phyloP scores from a whole-genome alignment of 2,888 invertebrate species.

The Itoplectis maculator region DNA sequence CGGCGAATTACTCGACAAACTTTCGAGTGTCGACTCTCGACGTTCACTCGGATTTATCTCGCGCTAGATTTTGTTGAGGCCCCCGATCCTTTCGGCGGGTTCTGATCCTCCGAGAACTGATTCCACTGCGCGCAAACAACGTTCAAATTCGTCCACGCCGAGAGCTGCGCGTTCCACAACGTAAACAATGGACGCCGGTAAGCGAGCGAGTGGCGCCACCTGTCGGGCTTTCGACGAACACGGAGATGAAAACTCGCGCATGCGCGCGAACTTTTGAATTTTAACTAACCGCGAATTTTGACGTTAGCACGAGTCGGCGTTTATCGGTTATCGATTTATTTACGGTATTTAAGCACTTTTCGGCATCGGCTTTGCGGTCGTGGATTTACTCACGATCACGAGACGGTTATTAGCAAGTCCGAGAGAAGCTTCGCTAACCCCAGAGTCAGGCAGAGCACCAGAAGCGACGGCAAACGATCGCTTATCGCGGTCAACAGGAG shows the following conservation, averaged over 20 bases:
- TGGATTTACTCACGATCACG: not conserved
- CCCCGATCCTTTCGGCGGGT: not conserved
- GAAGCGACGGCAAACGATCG: constrained; percentile 21
- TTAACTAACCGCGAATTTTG: constrained; percentile 2
- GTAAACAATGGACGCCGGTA: constrained; percentile 49
- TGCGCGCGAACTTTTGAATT: constrained; percentile 16
- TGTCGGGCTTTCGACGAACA: constrained; percentile 21
- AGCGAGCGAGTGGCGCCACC: constrained; percentile 54
- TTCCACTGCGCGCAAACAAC: constrained; percentile 24
- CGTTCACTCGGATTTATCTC: not conserved
- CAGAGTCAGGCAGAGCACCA: constrained; percentile 8
- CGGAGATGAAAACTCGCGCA: constrained; percentile 36
- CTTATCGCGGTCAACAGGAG: constrained; percentile 28
- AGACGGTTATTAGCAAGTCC: not conserved
- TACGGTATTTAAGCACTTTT: not conserved
- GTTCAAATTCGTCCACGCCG: constrained; percentile 48
- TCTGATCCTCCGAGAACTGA: not conserved
- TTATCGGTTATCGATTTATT: no score
- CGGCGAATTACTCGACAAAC: no score
- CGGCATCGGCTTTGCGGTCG: not conserved
- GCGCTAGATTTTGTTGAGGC: not conserved
- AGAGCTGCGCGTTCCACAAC: constrained; percentile 22
- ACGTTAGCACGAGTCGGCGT: no score
- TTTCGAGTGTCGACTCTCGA: no score
- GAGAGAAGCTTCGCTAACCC: constrained; percentile 21